Percentiles rank a stretch among this genome's conserved stretches.
Evolutionary conservation across 2,888 invertebrate genomes (phyloP).

Genomic region (Tanypteryx hageni): DNA sequence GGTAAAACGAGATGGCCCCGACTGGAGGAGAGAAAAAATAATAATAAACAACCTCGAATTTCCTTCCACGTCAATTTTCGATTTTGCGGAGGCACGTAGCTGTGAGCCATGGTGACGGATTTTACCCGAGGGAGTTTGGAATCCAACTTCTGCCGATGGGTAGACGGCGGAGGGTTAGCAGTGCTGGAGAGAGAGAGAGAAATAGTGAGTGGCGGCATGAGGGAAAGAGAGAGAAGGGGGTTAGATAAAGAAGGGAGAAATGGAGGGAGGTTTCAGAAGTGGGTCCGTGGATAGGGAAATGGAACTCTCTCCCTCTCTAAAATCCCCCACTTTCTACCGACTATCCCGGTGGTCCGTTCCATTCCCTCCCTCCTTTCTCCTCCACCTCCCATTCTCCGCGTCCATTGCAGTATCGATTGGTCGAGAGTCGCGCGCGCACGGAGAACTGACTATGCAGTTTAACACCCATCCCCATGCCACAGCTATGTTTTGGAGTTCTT

Average conservation of each 20-base stretch:
- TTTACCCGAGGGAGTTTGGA: background rate
- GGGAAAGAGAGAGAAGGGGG: background rate
- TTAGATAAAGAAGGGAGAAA: background rate
- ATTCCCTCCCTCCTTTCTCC: background rate
- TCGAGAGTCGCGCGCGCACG: background rate
- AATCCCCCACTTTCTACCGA: no score
- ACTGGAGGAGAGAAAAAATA: background rate
- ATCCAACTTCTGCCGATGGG: background rate
- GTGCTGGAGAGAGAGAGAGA: background rate
- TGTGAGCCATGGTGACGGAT: background rate
- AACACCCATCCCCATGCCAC: background rate
- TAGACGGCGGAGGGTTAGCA: background rate
- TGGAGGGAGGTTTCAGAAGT: background rate
- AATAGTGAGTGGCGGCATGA: background rate
- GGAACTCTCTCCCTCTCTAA: no score
- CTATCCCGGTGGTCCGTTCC: no score
- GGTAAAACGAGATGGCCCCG: background rate
- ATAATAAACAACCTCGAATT: background rate
- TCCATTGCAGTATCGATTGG: slow-evolving; percentile 20
- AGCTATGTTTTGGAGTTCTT: background rate
- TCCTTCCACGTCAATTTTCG: slow-evolving; percentile 17
- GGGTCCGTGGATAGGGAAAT: background rate
- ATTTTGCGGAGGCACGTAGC: background rate
- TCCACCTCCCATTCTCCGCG: background rate
- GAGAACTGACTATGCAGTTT: slow-evolving; percentile 26